Base-by-base conservation (phyloP, 2,888 invertebrate species). In the Rhagophthalmus giganteus region DNA sequence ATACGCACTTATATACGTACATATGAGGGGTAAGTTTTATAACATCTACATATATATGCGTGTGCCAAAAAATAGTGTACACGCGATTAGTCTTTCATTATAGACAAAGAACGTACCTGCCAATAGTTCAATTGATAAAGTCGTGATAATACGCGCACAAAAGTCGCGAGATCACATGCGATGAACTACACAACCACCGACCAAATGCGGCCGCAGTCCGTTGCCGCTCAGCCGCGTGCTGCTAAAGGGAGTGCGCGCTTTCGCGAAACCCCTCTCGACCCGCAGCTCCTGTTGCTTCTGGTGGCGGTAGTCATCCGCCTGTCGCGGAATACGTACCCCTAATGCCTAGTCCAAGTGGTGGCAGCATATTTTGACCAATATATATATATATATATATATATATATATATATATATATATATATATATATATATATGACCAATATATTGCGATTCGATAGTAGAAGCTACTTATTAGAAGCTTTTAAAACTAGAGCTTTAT, bases 211-310 rank as follows among this genome's bases (percentile, higher is more conserved):
- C 65, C 61, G 65, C 66, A 68, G 68, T 66, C 68, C 69, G 67
- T 65, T 67, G 67, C 68, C 68, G 66, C 68, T 70, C 70, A 69
- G 68, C 68, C 72, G 74, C 73, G 72, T 72, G 73, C 72, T 71
- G 65, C 63, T 67, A 63, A 66, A 67, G 56, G 71, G 67, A 73
- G 75, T 75, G 74, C 75, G 74, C 78, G 77, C 74, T 74, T 74
- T 76, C 74, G 74, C 75, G 72, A 75, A 73, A 74, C 76, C 74
- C 76, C 76, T 73, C 73, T 74, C 73, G 71, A 73, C 72, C 73
- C 73, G 59, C 65, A 62, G 63, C 68, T 71, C 72, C 73, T 72
- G 72, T 73, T 74, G 72, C 73, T 73, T 74, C 72, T 71, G 71
- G 68, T 69, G 68, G 68, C 72, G 72, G 70, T 69, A 68, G 68